Conservation (phyloP, 2,113 vertebrate genomes). For the Lontra canadensis region DNA sequence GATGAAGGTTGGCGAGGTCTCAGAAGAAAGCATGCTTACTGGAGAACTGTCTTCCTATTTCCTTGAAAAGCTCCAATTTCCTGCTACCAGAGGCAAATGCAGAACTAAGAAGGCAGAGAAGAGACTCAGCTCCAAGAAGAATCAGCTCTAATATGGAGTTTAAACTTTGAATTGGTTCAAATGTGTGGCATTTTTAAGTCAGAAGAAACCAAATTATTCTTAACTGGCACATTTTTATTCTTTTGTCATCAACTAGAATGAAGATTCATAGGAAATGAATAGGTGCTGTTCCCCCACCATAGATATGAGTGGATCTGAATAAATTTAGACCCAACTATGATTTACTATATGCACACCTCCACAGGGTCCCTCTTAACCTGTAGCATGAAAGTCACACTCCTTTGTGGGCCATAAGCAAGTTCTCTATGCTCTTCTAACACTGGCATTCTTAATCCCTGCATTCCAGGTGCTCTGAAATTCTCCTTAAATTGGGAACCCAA, state of each 20-base stretch:
- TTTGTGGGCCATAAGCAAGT: not conserved
- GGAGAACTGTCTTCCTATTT: not conserved
- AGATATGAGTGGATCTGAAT: not conserved
- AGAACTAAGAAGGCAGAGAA: not conserved
- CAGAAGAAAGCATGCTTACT: not conserved
- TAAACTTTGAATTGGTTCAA: slow-evolving; percentile 3
- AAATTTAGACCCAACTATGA: not conserved
- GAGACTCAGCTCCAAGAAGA: not conserved
- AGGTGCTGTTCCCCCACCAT: not conserved
- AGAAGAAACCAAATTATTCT: slow-evolving; percentile 17
- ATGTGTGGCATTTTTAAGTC: not conserved
- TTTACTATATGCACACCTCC: not conserved
- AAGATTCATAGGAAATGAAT: not conserved
- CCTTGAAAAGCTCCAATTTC: not conserved
- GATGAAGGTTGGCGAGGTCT: not conserved
- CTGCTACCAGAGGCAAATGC: not conserved
- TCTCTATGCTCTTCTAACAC: not conserved
- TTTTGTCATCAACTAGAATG: not conserved
- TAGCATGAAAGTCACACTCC: not conserved
- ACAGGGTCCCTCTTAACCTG: not conserved
- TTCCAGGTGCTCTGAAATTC: not conserved
- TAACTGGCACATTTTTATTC: not conserved
- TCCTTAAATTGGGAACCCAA: not conserved
- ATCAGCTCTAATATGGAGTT: not conserved
- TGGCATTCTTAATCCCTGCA: not conserved